Conservation (phyloP, 1,140 invertebrate species). For the Neodiprion fabricii region DNA sequence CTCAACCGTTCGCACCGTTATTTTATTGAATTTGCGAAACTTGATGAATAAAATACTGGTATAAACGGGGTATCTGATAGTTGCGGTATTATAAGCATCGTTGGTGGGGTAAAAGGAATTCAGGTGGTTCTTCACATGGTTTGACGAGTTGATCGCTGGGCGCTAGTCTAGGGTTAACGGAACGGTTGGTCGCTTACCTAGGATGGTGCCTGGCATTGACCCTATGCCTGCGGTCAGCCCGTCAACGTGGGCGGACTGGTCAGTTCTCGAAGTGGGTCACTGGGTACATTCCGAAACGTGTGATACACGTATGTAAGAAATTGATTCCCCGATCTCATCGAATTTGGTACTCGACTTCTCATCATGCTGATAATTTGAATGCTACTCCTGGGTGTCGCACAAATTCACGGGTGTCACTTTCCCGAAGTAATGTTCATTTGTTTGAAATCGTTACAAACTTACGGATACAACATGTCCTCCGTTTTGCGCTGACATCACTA, state of each 20-base stretch:
- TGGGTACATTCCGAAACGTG: conserved; percentile 33
- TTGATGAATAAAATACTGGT: too few species aligned
- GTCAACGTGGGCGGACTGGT: conserved; percentile 56
- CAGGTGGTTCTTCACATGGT: too few species aligned
- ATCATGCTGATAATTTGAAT: background rate
- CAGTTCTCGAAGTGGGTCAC: conserved; percentile 54
- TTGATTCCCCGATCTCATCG: background rate
- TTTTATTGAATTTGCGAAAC: too few species aligned
- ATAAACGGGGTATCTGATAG: too few species aligned
- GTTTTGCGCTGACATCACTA: conserved; percentile 25
- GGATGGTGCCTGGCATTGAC: conserved; percentile 49
- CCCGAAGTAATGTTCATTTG: background rate
- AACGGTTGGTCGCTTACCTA: background rate
- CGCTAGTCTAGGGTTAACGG: background rate
- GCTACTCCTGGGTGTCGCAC: background rate
- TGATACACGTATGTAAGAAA: background rate
- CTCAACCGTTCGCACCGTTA: too few species aligned
- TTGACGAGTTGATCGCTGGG: too few species aligned
- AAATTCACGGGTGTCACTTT: conserved; percentile 17
- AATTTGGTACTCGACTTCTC: background rate
- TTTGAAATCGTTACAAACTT: background rate
- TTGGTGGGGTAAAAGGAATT: too few species aligned
- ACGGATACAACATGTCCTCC: background rate
- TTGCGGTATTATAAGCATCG: too few species aligned
- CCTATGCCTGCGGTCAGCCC: conserved; percentile 47